Evolutionary conservation across 2,888 invertebrate species (phyloP), one percentile per base, ranked within the genome.

Genomic region (Leptinotarsa rubiginosa): DNA sequence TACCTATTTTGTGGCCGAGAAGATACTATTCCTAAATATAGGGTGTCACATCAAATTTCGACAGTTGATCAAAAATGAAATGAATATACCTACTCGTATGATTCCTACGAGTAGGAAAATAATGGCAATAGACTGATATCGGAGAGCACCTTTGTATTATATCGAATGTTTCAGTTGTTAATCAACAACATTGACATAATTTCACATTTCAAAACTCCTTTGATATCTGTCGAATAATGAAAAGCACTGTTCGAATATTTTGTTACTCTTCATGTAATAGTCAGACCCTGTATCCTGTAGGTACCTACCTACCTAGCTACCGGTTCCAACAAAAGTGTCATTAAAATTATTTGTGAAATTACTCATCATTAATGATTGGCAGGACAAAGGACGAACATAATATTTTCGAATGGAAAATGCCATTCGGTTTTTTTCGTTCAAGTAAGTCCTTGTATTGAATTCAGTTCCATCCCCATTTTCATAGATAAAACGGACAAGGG

Each of bases 341-440:
- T 78, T 75, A 78, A 77, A 79, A 75, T 77, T 77, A 77, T 81
- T 79, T 81, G 79, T 80, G 78, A 81, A 81, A 82, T 81, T 81
- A 78, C 77, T 79, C 75, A 80, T 81, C 76, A 75, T 77, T 75
- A 71, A 85, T 87, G 86, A 87, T 84, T 86, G 86, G 84, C 86
- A 87, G 85, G 73, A 86, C 83, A 87, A 87, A 81, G 80, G 83
- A 76, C 69, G 81, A 82, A 83, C 82, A 83, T 84, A 83, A 84
- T 84, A 85, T 81, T 82, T 82, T 81, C 74, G 69, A 81, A 80
- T 77, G 79, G 79, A 81, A 83, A 82, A 82, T 83, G 82, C 83
- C 83, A 83, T 83, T 83, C 80, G 81, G 79, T 81, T 81, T 78
- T 75, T 75, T 65, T 75, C 65, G 75, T 77, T 74, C 70, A 76